Base-by-base conservation (phyloP, 2,888 invertebrate genomes). In the Polydrusus pterygomalis region DNA sequence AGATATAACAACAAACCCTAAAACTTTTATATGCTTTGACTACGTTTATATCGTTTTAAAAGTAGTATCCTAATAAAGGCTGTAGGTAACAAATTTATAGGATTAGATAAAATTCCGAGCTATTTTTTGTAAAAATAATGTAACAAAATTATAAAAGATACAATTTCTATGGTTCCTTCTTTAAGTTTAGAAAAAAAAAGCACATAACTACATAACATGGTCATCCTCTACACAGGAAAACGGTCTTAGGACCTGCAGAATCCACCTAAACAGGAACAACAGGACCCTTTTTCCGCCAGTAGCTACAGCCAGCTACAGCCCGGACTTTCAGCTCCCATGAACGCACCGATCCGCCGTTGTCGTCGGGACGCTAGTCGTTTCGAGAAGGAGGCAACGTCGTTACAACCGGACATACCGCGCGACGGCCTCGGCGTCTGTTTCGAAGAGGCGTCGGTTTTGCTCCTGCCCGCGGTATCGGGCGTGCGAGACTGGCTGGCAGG, bases 401-500 rank as follows among this genome's bases (percentile, higher is more conserved):
- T 10, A 72, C 65, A 47, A 64, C 64, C 63, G 63, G 71, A 40
- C 63, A 56, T 56, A 17, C 54, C 63, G 56, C 34, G 18, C 51
- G 54, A 15, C 71, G 71, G 62, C 49, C 51, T 25, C 71, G 71
- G 62, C 49, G 63, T 25, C 47, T 17, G 71, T 49, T 34, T 51
- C 40, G 10, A 15, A 60, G 54, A 58, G 60, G 51, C 54, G 64
- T 72, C 71, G 64, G 18, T 72, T 64, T 20, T 54, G 71, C 56
- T 63, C 64, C 58, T 17, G 54, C 43, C 51, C 63, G 62, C 49
- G 54, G 18, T 51, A 70, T 70, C 51, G 63, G 62, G 70, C 70
- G 45, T 62, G 62, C 74, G 74, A 68, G 68, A 74, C 74, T 74
- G 74, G 68, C 74, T 60, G 73, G 63, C 54, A 70, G 63, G 54